Evolutionary conservation across 2,797 vertebrate genomes (phyloP).

Genomic region (Lates japonicus): DNA sequence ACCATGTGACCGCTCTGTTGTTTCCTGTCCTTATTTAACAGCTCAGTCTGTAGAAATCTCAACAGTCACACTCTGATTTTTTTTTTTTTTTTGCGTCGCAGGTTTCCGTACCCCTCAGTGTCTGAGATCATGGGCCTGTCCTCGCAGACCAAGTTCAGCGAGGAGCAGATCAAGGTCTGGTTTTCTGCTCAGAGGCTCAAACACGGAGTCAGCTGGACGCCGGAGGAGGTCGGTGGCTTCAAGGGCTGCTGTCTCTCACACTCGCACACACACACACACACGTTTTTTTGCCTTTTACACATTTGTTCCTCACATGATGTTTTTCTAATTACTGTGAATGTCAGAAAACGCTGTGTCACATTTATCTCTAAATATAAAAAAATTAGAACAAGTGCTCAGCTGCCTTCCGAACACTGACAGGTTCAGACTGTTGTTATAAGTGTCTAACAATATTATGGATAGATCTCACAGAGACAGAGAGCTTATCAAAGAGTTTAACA

Average conservation of each 20-base stretch:
- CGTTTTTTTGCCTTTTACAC: not conserved
- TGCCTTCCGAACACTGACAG: no score
- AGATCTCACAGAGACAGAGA: no score
- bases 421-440: no score
- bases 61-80: not conserved
- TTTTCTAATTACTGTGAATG: not conserved
- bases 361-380: not conserved
- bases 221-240: slow-evolving; percentile 88
- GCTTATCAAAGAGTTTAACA: no score
- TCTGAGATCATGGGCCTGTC: slow-evolving; percentile 94
- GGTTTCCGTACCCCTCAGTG: slow-evolving; percentile 95
- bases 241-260: not conserved
- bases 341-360: not conserved
- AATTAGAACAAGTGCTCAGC: no score
- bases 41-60: not conserved
- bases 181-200: slow-evolving; percentile 98
- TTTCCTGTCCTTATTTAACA: not conserved
- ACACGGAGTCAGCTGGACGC: slow-evolving; percentile 98
- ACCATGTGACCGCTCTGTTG: not conserved
- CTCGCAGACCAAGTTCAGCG: slow-evolving; percentile 95
- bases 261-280: not conserved
- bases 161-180: slow-evolving; percentile 99
- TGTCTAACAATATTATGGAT: no score
- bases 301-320: not conserved
- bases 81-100: slow-evolving; percentile 5